Base-by-base conservation (phyloP, 2,113 vertebrate genomes). In the Centropus bengalensis region DNA sequence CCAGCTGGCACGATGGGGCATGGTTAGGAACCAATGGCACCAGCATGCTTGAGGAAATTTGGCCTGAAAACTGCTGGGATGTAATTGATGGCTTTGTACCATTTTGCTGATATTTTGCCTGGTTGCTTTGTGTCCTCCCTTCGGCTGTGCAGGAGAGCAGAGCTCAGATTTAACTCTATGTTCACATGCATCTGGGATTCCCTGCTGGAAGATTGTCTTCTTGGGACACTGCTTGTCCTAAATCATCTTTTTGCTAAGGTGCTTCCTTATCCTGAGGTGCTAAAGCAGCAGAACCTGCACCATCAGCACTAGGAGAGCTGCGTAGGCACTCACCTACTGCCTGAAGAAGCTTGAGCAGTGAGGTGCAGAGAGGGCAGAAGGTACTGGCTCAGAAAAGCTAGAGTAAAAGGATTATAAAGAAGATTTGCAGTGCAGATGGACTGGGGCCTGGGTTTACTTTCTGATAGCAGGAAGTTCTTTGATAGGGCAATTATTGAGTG, bases 21-120 rank as follows among this genome's bases (percentile, higher is more conserved):
- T 49, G 55, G 52, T 30, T 55, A 24, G 58, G 56, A 90, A 83
- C 51, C 64, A 51, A 47, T 85, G 75, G 45, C 71, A 47, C 76
- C 80, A 47, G 51, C 64, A 94, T 88, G 55, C 82, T 58, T 55
- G 64, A 70, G 64, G 64, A 75, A 74, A 51, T 36, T 0, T 0
- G 12, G 59, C 88, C 81, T 93, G 83, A 86, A 82, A 84, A 27
- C 77, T n/a, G 73, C 13, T 10, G 56, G 49, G 23, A 32, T 6
- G 21, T 75, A 86, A 92, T 17, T 68, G 81, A 86, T 71, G 77
- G 62, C 22, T 92, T 86, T 86, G 80, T 86, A 82, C 52, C 27
- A 23, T 78, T 77, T 80, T 77, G 30, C 82, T 93, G 91, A 76
- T 70, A 15, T 86, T 88, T 82, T 91, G 81, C 81, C 87, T 45